Evolutionary conservation across 2,797 vertebrate species (phyloP).

Genomic region (Galago senegalensis): DNA sequence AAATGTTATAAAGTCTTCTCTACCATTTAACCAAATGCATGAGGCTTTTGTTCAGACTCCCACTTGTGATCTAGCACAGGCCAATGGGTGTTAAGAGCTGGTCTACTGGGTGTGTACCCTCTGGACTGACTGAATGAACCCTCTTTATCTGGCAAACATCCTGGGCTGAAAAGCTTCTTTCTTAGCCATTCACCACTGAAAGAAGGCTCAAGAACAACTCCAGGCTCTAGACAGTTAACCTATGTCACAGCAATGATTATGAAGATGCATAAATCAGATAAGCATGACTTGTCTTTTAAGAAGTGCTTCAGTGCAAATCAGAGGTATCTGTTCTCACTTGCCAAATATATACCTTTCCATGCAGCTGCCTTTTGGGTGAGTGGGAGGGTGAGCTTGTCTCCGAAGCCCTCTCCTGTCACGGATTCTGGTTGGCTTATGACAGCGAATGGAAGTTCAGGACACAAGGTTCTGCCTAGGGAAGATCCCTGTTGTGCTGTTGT

Average conservation of each 20-base stretch:
- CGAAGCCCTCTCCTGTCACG: not conserved
- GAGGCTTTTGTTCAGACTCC: not conserved
- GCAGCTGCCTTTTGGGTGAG: not conserved
- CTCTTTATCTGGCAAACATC: not conserved
- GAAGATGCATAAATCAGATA: not conserved
- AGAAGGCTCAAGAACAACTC: not conserved
- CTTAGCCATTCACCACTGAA: not conserved
- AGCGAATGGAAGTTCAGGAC: not conserved
- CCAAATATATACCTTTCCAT: not conserved
- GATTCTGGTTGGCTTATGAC: not conserved
- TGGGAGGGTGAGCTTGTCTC: not conserved
- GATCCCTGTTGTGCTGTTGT: not conserved
- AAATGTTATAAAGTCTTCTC: not conserved
- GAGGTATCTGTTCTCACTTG: not conserved
- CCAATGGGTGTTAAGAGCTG: not conserved
- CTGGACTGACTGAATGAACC: not conserved
- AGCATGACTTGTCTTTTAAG: not conserved
- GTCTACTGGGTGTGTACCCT: not conserved
- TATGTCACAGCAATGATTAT: not conserved
- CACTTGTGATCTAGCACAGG: too few relatives aligned
- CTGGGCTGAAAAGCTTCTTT: not conserved
- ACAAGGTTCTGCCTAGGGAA: not conserved
- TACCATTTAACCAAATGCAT: too few relatives aligned
- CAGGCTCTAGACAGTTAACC: too few relatives aligned
- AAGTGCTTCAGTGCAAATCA: not conserved